These are phyloP conservation scores for Cataglyphis livida DNA, from an alignment of 2,888 invertebrate species.

Conservation along the genomic window DNA sequence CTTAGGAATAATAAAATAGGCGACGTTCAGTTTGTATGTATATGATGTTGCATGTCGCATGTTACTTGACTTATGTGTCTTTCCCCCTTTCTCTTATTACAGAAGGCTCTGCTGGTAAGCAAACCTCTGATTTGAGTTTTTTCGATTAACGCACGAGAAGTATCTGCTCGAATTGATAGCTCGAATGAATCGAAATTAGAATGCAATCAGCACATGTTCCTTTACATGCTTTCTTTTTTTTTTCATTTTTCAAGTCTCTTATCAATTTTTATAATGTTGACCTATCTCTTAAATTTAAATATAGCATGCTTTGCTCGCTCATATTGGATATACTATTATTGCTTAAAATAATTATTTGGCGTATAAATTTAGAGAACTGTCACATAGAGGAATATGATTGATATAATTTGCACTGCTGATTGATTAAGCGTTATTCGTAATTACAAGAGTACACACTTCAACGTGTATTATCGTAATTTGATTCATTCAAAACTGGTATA, in stretches of 20 bases:
- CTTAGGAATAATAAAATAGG: conserved; percentile 85
- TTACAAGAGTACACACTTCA: conserved; percentile 6
- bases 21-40: conserved; percentile 85
- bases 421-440: conserved; percentile 17
- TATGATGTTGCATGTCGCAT: conserved; percentile 83
- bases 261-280: neutral
- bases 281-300: neutral
- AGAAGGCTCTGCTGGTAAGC: conserved; percentile 86
- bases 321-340: neutral
- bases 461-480: conserved; percentile 42
- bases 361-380: neutral
- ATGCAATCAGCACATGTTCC: neutral
- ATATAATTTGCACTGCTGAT: conserved; percentile 5
- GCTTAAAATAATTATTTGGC: conserved; percentile 8
- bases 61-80: conserved; percentile 74
- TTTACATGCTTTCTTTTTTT: neutral
- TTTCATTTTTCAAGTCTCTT: neutral
- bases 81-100: conserved; percentile 74
- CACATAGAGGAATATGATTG: conserved; percentile 13
- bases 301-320: conserved; percentile 10
- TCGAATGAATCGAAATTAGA: conserved; percentile 31
- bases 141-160: neutral
- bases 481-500: conserved; percentile 6
- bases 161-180: neutral
- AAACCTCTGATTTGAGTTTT: conserved; percentile 49